Conservation (phyloP, 35 echinoderm and acorn worm species). For the Diadema setosum region DNA sequence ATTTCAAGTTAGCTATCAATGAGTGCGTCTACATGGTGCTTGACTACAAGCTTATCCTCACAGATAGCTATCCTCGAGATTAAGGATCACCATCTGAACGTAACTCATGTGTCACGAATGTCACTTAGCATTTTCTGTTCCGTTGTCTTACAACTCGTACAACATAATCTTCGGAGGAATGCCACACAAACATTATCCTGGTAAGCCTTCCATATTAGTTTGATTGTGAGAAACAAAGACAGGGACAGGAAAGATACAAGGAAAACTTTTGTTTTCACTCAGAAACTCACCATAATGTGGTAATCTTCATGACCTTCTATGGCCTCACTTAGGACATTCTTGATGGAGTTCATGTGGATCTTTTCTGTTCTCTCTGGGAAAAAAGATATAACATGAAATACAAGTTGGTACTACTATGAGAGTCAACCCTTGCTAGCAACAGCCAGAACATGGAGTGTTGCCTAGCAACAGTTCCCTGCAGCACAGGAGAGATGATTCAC, state of each 20-base stretch:
- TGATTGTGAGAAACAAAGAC: not conserved
- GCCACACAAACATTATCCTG: not conserved
- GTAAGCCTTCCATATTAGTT: not conserved
- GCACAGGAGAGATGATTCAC: too few relatives aligned
- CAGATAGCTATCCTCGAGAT: too few relatives aligned
- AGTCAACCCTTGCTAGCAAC: too few relatives aligned
- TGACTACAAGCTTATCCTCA: too few relatives aligned
- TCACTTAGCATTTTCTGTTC: not conserved
- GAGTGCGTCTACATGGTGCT: too few relatives aligned
- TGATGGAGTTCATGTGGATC: slow-evolving; percentile 84
- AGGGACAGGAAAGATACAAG: not conserved
- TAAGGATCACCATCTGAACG: too few relatives aligned
- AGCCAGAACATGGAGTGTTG: too few relatives aligned
- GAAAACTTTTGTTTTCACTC: not conserved
- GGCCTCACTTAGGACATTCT: slow-evolving; percentile 92
- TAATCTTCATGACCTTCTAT: slow-evolving; percentile 98
- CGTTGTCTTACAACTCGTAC: not conserved
- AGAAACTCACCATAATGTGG: slow-evolving; percentile 85
- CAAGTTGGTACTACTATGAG: too few relatives aligned
- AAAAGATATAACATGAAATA: not conserved
- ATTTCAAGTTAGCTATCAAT: too few relatives aligned
- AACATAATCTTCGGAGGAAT: too few relatives aligned
- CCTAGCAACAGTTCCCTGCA: too few relatives aligned
- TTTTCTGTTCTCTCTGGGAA: slow-evolving; percentile 94
- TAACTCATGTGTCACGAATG: too few relatives aligned